Evolutionary conservation across 2,797 vertebrate species (phyloP).

Genomic region (Echeneis naucrates): DNA sequence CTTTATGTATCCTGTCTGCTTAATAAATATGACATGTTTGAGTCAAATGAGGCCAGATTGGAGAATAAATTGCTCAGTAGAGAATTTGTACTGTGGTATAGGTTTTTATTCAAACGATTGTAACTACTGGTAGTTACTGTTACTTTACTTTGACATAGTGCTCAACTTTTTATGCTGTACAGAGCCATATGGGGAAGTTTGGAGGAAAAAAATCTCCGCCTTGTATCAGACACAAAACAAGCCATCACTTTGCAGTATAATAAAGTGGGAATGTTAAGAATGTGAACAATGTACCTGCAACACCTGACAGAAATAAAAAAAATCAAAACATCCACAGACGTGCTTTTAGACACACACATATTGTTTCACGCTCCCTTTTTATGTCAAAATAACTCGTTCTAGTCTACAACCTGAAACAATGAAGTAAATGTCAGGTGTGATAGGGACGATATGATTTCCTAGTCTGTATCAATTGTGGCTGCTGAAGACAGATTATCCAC

Average conservation of each 20-base stretch:
- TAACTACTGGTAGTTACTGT: conserved; percentile 4
- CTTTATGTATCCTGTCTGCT: conserved; percentile 31
- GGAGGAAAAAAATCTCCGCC: conserved; percentile 9
- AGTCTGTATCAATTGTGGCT: background rate
- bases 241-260: conserved; percentile 77
- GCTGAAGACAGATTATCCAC: background rate
- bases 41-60: too few relatives aligned
- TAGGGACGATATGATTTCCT: background rate
- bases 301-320: conserved; percentile 48
- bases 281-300: conserved; percentile 81
- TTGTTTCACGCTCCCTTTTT: background rate
- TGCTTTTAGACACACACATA: conserved; percentile 4
- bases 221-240: conserved; percentile 28
- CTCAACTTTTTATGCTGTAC: background rate
- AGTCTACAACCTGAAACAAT: background rate
- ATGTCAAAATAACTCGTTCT: background rate
- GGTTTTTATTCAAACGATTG: conserved; percentile 8
- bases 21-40: conserved; percentile 35
- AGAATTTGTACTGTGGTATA: conserved; percentile 4
- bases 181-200: background rate
- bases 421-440: background rate
- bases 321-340: conserved; percentile 4
- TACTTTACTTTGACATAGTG: background rate
- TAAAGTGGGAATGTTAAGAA: conserved; percentile 79
- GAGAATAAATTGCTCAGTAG: conserved; percentile 13